A percentile compares a stretch with the other conserved stretches of the same genome.
Conservation (phyloP, 2,797 vertebrate genomes). For the Epinephelus malabaricus region DNA sequence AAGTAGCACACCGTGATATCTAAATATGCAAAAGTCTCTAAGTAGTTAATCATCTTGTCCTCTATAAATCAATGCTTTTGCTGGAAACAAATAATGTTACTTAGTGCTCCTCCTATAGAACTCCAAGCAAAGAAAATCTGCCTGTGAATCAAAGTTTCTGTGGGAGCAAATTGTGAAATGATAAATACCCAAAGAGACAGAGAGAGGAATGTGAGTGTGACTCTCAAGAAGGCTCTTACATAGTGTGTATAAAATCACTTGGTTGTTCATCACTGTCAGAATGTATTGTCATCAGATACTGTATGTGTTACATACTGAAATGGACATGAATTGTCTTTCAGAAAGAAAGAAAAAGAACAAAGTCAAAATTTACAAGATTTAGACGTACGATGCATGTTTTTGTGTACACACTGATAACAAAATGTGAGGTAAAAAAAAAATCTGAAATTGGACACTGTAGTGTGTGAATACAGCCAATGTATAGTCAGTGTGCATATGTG, state of each 20-base stretch:
- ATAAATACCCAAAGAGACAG: too few relatives aligned
- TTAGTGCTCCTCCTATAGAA: too few relatives aligned
- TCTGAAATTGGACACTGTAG: slow-evolving; percentile 3
- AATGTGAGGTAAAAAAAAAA: too few relatives aligned
- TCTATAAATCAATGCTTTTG: neutral
- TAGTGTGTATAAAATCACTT: too few relatives aligned
- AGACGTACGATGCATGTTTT: too few relatives aligned
- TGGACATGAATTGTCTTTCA: neutral
- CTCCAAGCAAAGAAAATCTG: too few relatives aligned
- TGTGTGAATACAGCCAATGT: slow-evolving; percentile 39
- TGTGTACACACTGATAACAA: too few relatives aligned
- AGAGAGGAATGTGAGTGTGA: too few relatives aligned
- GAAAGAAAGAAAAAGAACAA: too few relatives aligned
- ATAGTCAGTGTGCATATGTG: slow-evolving; percentile 61
- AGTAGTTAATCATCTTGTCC: neutral
- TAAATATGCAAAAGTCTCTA: neutral
- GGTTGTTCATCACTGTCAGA: neutral
- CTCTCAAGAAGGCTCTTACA: too few relatives aligned
- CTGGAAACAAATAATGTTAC: neutral
- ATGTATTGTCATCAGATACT: neutral
- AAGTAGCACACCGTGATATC: neutral
- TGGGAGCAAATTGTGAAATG: too few relatives aligned
- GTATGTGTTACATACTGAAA: neutral
- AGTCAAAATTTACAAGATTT: neutral
- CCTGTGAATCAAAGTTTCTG: too few relatives aligned